Conservation (phyloP, 2,888 invertebrate genomes). For the Dicycla oo region DNA sequence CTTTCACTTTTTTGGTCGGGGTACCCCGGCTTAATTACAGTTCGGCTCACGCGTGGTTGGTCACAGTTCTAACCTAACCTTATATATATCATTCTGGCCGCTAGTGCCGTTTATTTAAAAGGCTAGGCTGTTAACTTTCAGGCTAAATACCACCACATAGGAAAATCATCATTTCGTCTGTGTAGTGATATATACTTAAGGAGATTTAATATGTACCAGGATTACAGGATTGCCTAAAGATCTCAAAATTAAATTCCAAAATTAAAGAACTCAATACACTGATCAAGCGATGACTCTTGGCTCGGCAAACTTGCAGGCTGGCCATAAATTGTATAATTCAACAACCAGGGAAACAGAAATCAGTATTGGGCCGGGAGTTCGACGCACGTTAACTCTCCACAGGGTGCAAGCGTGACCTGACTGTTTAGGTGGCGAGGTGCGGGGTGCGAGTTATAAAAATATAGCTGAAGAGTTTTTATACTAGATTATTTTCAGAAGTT, state of each 20-base stretch:
- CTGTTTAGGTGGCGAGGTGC: constrained; percentile 55
- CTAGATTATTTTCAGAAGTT: not conserved
- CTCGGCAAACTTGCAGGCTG: constrained; percentile 23
- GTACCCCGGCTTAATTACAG: too few species aligned
- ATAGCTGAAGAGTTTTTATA: not conserved
- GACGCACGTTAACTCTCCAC: constrained; percentile 71
- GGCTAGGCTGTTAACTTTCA: too few species aligned
- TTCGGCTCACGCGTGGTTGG: too few species aligned
- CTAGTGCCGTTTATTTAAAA: too few species aligned
- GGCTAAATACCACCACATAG: not conserved
- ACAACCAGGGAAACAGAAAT: constrained; percentile 68
- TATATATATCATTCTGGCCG: too few species aligned
- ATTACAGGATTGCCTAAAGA: not conserved
- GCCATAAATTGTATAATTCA: constrained; percentile 66
- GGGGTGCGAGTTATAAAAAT: constrained; percentile 40
- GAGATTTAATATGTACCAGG: constrained; percentile 6
- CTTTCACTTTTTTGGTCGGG: too few species aligned
- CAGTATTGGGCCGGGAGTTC: constrained; percentile 70
- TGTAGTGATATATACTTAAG: not conserved
- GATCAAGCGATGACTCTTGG: constrained; percentile 21
- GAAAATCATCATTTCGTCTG: not conserved
- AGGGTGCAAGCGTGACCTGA: constrained; percentile 71
- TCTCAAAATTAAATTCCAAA: not conserved
- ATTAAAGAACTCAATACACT: constrained; percentile 11
- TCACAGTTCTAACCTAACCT: too few species aligned